A percentile compares a stretch with the other conserved stretches of the same genome.
Conservation (phyloP, 2,113 vertebrate genomes). For the Bungarus multicinctus region DNA sequence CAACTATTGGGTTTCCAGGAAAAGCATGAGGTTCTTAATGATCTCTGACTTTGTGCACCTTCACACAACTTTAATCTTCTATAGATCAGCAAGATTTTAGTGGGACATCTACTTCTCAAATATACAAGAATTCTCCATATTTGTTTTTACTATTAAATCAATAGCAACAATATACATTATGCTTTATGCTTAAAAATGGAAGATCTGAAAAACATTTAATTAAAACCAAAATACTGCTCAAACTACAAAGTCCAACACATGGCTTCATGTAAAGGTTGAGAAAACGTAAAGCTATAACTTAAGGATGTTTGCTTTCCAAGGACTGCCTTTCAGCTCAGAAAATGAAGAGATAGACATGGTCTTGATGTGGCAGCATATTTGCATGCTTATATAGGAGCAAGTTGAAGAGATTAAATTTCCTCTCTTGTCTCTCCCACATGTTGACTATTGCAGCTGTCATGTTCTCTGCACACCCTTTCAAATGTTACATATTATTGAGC, state of each 20-base stretch:
- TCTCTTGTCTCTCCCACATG: neutral
- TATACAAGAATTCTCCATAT: neutral
- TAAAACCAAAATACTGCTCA: neutral
- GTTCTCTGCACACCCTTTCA: neutral
- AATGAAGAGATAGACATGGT: neutral
- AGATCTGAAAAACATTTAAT: neutral
- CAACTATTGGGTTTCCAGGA: neutral
- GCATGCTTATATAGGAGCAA: neutral
- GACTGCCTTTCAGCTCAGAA: neutral
- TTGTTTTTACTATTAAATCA: neutral
- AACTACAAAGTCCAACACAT: neutral
- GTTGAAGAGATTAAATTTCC: neutral
- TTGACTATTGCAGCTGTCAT: neutral
- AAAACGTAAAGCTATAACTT: neutral
- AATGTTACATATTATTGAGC: neutral
- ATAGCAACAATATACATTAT: neutral
- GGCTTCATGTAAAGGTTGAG: neutral
- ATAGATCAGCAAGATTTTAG: neutral
- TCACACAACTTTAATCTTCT: neutral
- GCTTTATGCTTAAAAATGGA: neutral
- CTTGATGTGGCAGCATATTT: neutral
- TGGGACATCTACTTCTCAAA: neutral
- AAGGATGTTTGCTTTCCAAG: neutral
- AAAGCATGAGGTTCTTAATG: neutral
- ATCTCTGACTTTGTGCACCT: neutral